phyloP scores from a whole-genome alignment of 2,888 invertebrate species.

The Cerceris rybyensis region DNA sequence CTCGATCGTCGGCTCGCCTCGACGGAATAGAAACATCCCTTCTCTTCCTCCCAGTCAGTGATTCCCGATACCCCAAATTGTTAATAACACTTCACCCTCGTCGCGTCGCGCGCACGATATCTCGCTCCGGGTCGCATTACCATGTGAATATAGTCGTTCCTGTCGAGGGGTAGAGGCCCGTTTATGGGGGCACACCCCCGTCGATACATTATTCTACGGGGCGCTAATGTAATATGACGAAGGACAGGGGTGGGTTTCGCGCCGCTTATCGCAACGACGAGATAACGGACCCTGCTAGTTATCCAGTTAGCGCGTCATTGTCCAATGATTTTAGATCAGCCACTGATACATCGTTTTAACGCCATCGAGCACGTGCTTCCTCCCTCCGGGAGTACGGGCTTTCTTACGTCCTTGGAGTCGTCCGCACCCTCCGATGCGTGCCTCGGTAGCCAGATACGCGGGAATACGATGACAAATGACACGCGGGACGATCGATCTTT shows the following conservation, averaged over 20 bases:
- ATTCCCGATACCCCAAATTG: constrained; percentile 75
- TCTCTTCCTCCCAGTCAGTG: constrained; percentile 26
- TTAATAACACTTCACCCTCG: constrained; percentile 79
- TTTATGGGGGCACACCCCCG: constrained; percentile 60
- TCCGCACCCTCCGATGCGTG: too few species aligned
- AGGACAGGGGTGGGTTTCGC: constrained; percentile 50
- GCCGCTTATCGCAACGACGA: constrained; percentile 69
- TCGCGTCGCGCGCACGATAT: constrained; percentile 68
- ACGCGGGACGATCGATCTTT: constrained; percentile 68
- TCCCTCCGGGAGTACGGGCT: not conserved
- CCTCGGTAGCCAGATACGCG: constrained; percentile 28
- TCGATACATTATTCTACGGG: constrained; percentile 78
- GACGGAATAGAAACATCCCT: constrained; percentile 23
- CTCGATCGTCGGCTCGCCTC: not conserved
- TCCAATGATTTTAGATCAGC: constrained; percentile 79
- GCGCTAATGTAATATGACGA: constrained; percentile 79
- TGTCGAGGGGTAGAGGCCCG: constrained; percentile 53
- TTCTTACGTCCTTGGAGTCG: not conserved
- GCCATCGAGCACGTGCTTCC: constrained; percentile 52
- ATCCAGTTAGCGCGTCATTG: constrained; percentile 81
- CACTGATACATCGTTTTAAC: constrained; percentile 72
- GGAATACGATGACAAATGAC: constrained; percentile 75
- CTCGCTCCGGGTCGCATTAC: constrained; percentile 76
- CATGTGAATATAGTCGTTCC: constrained; percentile 79
- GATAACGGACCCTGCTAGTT: constrained; percentile 76